Evolutionary conservation across 2,888 invertebrate species (phyloP).

Genomic region (Mesorhabditis belari): DNA sequence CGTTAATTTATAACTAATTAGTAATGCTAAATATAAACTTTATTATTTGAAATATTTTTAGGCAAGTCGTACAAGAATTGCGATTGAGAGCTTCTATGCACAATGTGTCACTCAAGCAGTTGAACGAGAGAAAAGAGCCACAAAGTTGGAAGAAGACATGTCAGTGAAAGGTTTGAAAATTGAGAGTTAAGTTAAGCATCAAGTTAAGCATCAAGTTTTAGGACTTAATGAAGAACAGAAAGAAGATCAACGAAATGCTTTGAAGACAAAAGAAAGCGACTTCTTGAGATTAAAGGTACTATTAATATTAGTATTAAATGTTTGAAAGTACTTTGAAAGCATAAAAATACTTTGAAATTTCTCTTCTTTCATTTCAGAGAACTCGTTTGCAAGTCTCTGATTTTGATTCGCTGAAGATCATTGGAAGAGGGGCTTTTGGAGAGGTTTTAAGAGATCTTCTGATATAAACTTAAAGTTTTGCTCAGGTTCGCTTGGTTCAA

Average conservation of each 20-base stretch:
- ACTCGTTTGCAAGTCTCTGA: slow-evolving; percentile 80
- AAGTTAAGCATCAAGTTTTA: slow-evolving; percentile 2
- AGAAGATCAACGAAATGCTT: slow-evolving; percentile 84
- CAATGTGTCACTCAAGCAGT: slow-evolving; percentile 84
- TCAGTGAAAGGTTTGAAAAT: slow-evolving; percentile 72
- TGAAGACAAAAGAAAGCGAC: slow-evolving; percentile 97
- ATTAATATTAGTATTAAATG: no score
- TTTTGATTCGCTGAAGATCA: slow-evolving; percentile 87
- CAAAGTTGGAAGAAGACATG: slow-evolving; percentile 79
- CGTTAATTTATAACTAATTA: not conserved
- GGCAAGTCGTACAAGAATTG: slow-evolving; percentile 82
- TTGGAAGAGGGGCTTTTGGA: slow-evolving; percentile 61
- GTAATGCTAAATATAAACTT: not conserved
- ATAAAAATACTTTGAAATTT: slow-evolving; percentile 70
- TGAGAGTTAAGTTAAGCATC: not conserved
- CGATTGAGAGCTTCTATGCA: slow-evolving; percentile 96
- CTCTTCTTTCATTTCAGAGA: slow-evolving; percentile 7
- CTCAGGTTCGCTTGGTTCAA: slow-evolving; percentile 84
- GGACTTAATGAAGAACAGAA: slow-evolving; percentile 59
- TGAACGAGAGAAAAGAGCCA: slow-evolving; percentile 78
- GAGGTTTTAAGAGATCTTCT: slow-evolving; percentile 55
- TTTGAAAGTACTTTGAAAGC: no score
- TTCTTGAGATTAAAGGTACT: slow-evolving; percentile 92
- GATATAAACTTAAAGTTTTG: not conserved
- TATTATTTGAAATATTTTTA: slow-evolving; percentile 7